Conservation (phyloP, 2,113 vertebrate genomes). For the Ceyx melanurus region DNA sequence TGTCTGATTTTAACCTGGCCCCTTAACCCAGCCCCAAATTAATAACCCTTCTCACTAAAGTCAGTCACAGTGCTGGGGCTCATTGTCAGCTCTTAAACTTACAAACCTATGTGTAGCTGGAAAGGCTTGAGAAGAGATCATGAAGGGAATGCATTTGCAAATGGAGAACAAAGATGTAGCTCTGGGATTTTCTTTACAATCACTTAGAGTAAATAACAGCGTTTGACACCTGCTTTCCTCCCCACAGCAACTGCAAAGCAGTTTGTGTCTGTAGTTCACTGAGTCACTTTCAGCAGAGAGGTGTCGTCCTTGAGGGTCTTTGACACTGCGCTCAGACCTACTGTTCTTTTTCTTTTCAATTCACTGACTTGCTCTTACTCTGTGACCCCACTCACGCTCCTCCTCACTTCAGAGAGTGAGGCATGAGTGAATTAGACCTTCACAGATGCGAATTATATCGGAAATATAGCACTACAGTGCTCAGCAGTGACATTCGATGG, state of each 20-base stretch:
- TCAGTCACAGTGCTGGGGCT: not conserved
- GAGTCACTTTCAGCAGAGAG: not conserved
- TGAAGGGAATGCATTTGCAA: not conserved
- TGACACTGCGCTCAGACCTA: not conserved
- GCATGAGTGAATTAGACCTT: conserved; percentile 51
- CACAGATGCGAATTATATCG: conserved; percentile 49
- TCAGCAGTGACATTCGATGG: not conserved
- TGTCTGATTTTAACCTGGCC: not conserved
- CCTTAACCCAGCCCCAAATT: not conserved
- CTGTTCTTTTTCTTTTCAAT: conserved; percentile 6
- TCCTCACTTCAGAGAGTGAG: not conserved
- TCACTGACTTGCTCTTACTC: not conserved
- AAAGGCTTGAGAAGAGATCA: conserved; percentile 14
- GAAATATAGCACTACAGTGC: not conserved
- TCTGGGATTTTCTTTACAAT: conserved; percentile 14
- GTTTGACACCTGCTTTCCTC: conserved; percentile 42
- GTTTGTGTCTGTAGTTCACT: not conserved
- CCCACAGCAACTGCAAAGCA: not conserved
- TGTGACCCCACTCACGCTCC: not conserved
- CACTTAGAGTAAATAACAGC: conserved; percentile 34
- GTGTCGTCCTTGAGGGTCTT: not conserved
- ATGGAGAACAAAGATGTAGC: conserved; percentile 18
- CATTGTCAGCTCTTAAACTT: conserved; percentile 33
- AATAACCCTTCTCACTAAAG: not conserved
- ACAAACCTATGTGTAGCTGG: not conserved